Conservation (phyloP, 2,888 invertebrate species). For the Sisyra nigra region DNA sequence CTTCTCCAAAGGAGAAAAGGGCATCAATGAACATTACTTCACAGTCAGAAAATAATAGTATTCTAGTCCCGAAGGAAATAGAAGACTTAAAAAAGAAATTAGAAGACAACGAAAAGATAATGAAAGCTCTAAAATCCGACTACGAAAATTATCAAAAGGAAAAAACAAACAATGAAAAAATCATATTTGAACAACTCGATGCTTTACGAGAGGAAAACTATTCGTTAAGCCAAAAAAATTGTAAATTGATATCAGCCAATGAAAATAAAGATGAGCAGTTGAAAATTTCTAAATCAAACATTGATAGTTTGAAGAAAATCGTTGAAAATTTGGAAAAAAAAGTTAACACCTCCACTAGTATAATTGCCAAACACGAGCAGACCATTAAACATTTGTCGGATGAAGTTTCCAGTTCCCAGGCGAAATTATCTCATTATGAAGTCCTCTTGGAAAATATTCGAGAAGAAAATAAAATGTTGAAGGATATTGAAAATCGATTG, state of each 20-base stretch:
- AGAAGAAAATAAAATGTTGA: slow-evolving; percentile 60
- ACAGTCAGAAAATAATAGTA: too few relatives aligned
- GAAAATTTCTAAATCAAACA: slow-evolving; percentile 56
- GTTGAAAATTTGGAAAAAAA: slow-evolving; percentile 73
- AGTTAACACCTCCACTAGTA: slow-evolving; percentile 62
- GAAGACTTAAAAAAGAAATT: slow-evolving; percentile 35
- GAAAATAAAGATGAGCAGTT: slow-evolving; percentile 76
- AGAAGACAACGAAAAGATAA: slow-evolving; percentile 42
- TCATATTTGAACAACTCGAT: slow-evolving; percentile 71
- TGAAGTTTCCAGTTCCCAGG: slow-evolving; percentile 56
- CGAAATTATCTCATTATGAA: slow-evolving; percentile 56
- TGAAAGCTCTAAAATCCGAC: slow-evolving; percentile 62
- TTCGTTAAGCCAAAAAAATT: slow-evolving; percentile 57
- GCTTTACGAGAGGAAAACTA: slow-evolving; percentile 59
- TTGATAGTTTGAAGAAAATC: slow-evolving; percentile 71
- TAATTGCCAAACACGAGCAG: slow-evolving; percentile 76
- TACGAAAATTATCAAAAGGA: slow-evolving; percentile 75
- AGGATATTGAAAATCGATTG: slow-evolving; percentile 60
- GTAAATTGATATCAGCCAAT: slow-evolving; percentile 62
- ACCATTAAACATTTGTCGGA: slow-evolving; percentile 63
- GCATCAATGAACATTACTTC: too few relatives aligned
- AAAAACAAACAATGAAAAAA: slow-evolving; percentile 63
- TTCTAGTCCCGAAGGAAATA: slow-evolving; percentile 28
- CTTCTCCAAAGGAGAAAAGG: too few relatives aligned
- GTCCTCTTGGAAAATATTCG: slow-evolving; percentile 57